A percentile compares a stretch with the other conserved stretches of the same genome.
These are phyloP conservation scores for Ptychochromis oligacanthus DNA, from an alignment of 2,113 vertebrate genomes.

Conservation along the genomic window DNA sequence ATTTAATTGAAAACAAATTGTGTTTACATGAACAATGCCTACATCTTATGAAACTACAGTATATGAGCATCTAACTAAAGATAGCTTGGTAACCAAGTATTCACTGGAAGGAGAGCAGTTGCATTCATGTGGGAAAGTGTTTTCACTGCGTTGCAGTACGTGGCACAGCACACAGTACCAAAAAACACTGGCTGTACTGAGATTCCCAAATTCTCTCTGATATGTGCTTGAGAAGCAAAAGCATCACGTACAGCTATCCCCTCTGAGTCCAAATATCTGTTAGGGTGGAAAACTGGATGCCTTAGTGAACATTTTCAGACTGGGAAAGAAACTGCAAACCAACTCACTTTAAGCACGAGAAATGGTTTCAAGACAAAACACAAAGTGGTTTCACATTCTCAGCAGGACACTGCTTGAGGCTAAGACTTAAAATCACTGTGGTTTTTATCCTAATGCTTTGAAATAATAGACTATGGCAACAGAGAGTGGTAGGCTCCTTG, in stretches of 20 bases:
- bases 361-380: conserved; percentile 47
- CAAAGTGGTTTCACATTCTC: conserved; percentile 62
- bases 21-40: conserved; percentile 14
- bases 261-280: conserved; percentile 5
- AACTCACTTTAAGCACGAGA: conserved; percentile 7
- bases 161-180: background rate
- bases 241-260: conserved; percentile 13
- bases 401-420: conserved; percentile 45
- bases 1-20: conserved; percentile 23
- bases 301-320: conserved; percentile 38
- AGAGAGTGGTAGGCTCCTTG: conserved; percentile 2
- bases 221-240: conserved; percentile 35
- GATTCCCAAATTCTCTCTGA: conserved; percentile 29
- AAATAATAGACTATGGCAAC: conserved; percentile 49
- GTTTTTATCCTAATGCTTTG: conserved; percentile 52
- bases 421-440: conserved; percentile 36
- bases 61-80: conserved; percentile 20
- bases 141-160: conserved; percentile 28
- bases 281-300: conserved; percentile 27
- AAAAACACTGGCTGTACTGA: conserved; percentile 2
- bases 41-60: conserved; percentile 42
- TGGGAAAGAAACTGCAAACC: conserved; percentile 16
- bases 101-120: conserved; percentile 23
- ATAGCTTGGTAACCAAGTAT: conserved; percentile 13
- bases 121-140: conserved; percentile 39